These are phyloP conservation scores for Lochmaea capreae DNA, from an alignment of 2,888 invertebrate species.

Conservation along the genomic window DNA sequence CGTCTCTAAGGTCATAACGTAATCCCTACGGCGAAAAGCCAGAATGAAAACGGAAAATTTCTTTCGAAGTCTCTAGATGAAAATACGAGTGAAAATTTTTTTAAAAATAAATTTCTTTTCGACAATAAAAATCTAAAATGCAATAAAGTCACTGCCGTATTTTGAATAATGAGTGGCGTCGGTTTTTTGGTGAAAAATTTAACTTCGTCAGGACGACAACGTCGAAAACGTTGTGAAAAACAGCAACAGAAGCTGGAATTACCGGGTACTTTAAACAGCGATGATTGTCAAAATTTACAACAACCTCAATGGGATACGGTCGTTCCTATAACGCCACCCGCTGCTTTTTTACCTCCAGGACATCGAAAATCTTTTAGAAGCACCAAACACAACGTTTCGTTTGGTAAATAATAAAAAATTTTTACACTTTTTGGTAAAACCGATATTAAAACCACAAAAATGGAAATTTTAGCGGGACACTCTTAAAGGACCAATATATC, in stretches of 20 bases:
- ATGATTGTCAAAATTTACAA: slow-evolving; percentile 62
- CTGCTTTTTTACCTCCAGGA: slow-evolving; percentile 74
- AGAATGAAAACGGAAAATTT: background rate
- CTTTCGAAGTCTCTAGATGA: background rate
- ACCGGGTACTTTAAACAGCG: slow-evolving; percentile 52
- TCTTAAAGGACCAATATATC: too few species aligned
- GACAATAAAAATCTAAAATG: slow-evolving; percentile 11
- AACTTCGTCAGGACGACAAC: slow-evolving; percentile 71
- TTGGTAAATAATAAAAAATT: slow-evolving; percentile 18
- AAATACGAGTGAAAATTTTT: background rate
- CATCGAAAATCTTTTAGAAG: slow-evolving; percentile 62
- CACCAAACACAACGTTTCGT: slow-evolving; percentile 37
- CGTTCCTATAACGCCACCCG: slow-evolving; percentile 76
- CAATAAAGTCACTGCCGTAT: slow-evolving; percentile 8
- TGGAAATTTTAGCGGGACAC: too few species aligned
- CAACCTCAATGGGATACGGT: slow-evolving; percentile 68
- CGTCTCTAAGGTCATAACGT: background rate
- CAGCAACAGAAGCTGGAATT: slow-evolving; percentile 66
- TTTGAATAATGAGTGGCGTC: slow-evolving; percentile 69
- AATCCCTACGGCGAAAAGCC: background rate
- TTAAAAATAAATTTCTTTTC: background rate
- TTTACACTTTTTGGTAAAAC: too few species aligned
- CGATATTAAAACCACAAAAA: too few species aligned
- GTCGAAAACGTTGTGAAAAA: slow-evolving; percentile 74
- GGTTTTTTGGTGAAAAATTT: slow-evolving; percentile 75